Conservation (phyloP, 2,113 vertebrate species). For the Mormyrus iriodes region DNA sequence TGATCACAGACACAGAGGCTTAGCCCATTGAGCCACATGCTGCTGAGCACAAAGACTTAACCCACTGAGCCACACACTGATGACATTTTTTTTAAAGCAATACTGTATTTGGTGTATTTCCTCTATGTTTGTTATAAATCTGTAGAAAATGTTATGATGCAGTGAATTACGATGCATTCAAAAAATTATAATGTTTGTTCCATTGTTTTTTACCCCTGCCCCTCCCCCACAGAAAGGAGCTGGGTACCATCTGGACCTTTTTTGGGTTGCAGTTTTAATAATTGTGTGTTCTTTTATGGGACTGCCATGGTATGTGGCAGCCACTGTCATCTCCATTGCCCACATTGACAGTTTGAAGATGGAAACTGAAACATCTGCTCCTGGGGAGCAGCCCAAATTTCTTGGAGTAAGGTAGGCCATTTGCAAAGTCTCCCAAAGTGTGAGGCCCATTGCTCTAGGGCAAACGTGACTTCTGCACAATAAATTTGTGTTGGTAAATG, state of each 20-base stretch:
- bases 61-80: too few relatives aligned
- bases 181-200: not conserved
- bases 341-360: constrained; percentile 99
- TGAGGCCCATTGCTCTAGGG: not conserved
- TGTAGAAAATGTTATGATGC: not conserved
- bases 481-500: not conserved
- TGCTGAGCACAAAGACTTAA: too few relatives aligned
- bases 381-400: constrained; percentile 95
- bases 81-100: not conserved
- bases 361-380: constrained; percentile 95
- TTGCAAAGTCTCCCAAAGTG: not conserved
- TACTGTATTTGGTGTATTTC: not conserved
- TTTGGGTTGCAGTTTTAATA: constrained; percentile 88
- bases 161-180: not conserved
- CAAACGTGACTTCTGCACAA: not conserved
- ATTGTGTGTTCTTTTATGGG: constrained; percentile 93
- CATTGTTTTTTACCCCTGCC: not conserved
- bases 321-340: constrained; percentile 95
- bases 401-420: constrained; percentile 82
- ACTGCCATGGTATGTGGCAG: constrained; percentile 95
- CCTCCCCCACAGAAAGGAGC: constrained; percentile 80
- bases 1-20: too few relatives aligned
- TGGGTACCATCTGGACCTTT: constrained; percentile 93
- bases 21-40: too few relatives aligned
- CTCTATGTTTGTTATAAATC: not conserved